Conservation (phyloP, 2,113 vertebrate species). For the Rallus limicola region DNA sequence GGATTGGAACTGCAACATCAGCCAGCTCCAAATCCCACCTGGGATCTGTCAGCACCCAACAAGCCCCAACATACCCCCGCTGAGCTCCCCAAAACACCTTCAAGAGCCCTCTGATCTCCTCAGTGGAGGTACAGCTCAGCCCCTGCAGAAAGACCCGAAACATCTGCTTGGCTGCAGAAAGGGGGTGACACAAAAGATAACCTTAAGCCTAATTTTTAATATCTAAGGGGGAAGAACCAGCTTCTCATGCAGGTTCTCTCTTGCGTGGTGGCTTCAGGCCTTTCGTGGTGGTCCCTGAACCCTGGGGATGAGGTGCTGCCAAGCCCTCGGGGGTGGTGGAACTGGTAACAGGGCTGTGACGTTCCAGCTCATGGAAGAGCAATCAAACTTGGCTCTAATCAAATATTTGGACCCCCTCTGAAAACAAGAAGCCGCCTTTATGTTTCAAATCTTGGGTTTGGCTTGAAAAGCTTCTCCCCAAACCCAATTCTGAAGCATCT, state of each 20-base stretch:
- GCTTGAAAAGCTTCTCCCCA: neutral
- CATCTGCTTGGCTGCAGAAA: neutral
- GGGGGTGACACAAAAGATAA: neutral
- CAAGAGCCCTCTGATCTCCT: neutral
- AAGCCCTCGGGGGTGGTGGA: neutral
- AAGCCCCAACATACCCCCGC: neutral
- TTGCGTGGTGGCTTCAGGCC: neutral
- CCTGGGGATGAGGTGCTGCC: neutral
- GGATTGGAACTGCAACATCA: neutral
- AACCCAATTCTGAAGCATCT: neutral
- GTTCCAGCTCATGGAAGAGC: neutral
- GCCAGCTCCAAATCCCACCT: slow-evolving; percentile 41
- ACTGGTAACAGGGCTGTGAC: rapidly evolving
- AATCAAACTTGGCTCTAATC: neutral
- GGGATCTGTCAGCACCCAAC: neutral
- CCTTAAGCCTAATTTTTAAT: neutral
- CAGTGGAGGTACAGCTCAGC: neutral
- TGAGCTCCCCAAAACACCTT: neutral
- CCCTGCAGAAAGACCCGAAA: neutral
- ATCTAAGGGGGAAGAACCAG: rapidly evolving
- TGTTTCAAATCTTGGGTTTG: neutral
- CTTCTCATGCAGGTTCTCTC: neutral
- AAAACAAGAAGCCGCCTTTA: neutral
- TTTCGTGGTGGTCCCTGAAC: rapidly evolving
- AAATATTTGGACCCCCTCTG: rapidly evolving